Evolutionary conservation across 1,140 invertebrate genomes (phyloP).

Genomic region (Bombus ignitus): DNA sequence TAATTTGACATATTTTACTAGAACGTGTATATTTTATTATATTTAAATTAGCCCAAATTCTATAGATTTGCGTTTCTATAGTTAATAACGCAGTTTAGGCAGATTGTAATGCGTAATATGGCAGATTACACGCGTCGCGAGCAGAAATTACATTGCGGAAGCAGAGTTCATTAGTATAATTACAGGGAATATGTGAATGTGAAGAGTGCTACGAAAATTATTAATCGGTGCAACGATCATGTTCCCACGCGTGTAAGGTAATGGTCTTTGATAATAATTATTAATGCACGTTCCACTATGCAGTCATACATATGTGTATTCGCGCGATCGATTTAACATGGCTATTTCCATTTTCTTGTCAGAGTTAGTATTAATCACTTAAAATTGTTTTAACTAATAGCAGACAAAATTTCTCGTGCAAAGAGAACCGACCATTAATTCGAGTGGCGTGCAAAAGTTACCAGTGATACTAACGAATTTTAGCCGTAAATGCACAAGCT

Average conservation of each 20-base stretch:
- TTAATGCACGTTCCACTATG: slow-evolving; percentile 15
- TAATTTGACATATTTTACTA: no score
- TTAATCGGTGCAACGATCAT: slow-evolving; percentile 8
- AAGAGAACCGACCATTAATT: slow-evolving; percentile 17
- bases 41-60: background rate
- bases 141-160: slow-evolving; percentile 18
- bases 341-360: background rate
- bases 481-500: slow-evolving; percentile 4
- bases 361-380: slow-evolving; percentile 29
- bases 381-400: slow-evolving; percentile 52
- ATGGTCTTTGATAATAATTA: slow-evolving; percentile 44
- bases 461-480: background rate
- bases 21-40: background rate
- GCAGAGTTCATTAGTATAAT: slow-evolving; percentile 33
- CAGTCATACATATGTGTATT: background rate
- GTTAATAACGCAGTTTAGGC: background rate
- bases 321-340: background rate
- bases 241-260: background rate
- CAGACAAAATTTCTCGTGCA: background rate
- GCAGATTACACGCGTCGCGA: background rate
- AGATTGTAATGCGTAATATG: background rate
- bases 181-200: slow-evolving; percentile 13
- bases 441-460: slow-evolving; percentile 20
- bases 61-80: background rate
- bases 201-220: slow-evolving; percentile 27